Conservation (phyloP, 1,140 invertebrate species). For the Hycleus cichorii region DNA sequence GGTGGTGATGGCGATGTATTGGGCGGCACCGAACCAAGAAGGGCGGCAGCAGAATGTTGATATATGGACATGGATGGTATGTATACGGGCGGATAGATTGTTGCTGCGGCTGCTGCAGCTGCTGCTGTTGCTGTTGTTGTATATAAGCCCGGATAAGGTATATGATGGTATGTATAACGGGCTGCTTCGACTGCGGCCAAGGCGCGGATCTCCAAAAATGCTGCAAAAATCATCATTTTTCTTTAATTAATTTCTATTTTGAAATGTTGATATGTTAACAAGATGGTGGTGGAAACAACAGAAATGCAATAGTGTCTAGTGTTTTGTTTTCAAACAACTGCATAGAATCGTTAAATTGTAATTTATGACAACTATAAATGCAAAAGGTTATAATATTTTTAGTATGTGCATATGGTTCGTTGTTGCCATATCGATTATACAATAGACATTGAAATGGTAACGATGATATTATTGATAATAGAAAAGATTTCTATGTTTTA, state of each 20-base stretch:
- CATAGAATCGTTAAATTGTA: slow-evolving; percentile 37
- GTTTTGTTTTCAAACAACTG: slow-evolving; percentile 38
- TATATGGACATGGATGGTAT: slow-evolving; percentile 25
- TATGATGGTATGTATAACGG: slow-evolving; percentile 24
- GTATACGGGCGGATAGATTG: slow-evolving; percentile 24
- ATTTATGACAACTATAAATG: slow-evolving; percentile 37
- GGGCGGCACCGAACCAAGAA: slow-evolving; percentile 16
- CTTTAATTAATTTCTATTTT: too few species aligned
- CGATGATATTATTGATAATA: not conserved
- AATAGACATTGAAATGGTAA: not conserved
- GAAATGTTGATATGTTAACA: too few species aligned
- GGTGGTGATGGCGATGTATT: slow-evolving; percentile 18
- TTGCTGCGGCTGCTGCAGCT: slow-evolving; percentile 8
- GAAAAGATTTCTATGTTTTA: too few species aligned
- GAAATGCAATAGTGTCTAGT: not conserved
- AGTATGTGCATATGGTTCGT: slow-evolving; percentile 33
- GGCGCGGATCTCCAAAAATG: slow-evolving; percentile 26
- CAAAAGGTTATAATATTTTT: slow-evolving; percentile 39
- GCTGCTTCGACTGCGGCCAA: slow-evolving; percentile 27
- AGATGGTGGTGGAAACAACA: not conserved
- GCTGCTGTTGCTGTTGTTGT: slow-evolving; percentile 1
- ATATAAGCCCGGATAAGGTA: slow-evolving; percentile 24
- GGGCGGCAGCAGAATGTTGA: slow-evolving; percentile 11
- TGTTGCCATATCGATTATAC: slow-evolving; percentile 18
- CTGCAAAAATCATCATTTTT: slow-evolving; percentile 9